Conservation (phyloP, 2,888 invertebrate species). For the Lissonota sp. region DNA sequence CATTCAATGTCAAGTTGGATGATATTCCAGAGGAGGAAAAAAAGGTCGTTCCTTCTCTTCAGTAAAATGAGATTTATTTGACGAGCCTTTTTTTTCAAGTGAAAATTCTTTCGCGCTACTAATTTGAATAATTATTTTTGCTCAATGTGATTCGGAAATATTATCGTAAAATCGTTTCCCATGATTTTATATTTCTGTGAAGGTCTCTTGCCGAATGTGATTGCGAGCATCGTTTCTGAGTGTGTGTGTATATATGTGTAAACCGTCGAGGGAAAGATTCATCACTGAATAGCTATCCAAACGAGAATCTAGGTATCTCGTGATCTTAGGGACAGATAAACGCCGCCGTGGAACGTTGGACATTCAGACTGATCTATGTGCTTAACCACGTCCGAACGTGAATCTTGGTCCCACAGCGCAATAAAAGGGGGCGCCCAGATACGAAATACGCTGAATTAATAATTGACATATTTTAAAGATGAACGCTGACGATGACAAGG, state of each 20-base stretch:
- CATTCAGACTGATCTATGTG: slow-evolving; percentile 61
- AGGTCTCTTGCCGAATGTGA: slow-evolving; percentile 19
- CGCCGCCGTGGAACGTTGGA: slow-evolving; percentile 41
- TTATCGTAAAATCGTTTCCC: slow-evolving; percentile 33
- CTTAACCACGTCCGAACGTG: slow-evolving; percentile 49
- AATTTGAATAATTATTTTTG: background rate
- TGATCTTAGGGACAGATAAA: slow-evolving; percentile 62
- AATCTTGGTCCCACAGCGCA: slow-evolving; percentile 32
- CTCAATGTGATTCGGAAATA: slow-evolving; percentile 10
- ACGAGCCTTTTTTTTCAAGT: background rate
- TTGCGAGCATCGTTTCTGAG: slow-evolving; percentile 54
- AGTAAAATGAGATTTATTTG: no score
- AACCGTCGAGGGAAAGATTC: slow-evolving; percentile 62
- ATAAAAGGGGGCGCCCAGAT: slow-evolving; percentile 34
- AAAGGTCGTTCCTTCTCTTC: no score
- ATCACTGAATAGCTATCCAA: slow-evolving; percentile 68
- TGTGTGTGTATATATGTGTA: slow-evolving; percentile 40
- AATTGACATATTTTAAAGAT: slow-evolving; percentile 60
- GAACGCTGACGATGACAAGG: background rate
- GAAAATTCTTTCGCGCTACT: background rate
- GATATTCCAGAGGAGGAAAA: no score
- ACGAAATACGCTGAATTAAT: slow-evolving; percentile 62
- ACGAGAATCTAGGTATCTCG: slow-evolving; percentile 66
- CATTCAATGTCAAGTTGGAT: no score
- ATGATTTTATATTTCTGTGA: slow-evolving; percentile 1